Evolutionary conservation across 2,113 vertebrate genomes (phyloP), one percentile per base, ranked within the genome.

Genomic region (Caracal caracal): DNA sequence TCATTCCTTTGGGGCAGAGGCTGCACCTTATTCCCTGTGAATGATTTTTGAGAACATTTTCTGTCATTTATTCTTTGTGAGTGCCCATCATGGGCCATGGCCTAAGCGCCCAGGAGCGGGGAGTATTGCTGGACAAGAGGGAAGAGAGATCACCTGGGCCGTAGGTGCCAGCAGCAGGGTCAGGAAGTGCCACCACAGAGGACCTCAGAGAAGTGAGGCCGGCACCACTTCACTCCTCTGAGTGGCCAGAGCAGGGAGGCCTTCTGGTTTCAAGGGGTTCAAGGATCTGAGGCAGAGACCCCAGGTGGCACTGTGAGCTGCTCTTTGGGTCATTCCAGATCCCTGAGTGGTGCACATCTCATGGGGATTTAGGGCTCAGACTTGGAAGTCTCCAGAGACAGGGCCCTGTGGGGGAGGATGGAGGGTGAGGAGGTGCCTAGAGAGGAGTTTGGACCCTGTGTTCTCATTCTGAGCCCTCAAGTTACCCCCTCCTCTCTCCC

Each of bases 111-210:
- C 17, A 11, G 8, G 8, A 51, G 22, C 16, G 5, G 73, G 16
- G 40, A 2, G 40, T 43, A 19, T 51, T 20, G 7, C 33, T 26
- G 1, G 84, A 86, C 43, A 53, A 65, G 59, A 49, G 15, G 3
- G 1, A 11, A 8, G 4, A 68, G 68, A 68, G 35, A 3, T 0
- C 2, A 15, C 16, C 19, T 35, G 35, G 63, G 22, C 19, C 10
- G 8, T 5, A 3, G 6, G 33, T 26, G 13, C 35, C 49, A 81
- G 30, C 49, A 81, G 30, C 8, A 33, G n/a, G 24, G 47, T 65
- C 47, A n/a, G 49, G 37, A 90, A 10, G 35, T 4, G 24, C 3
- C 3, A 10, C 7, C 12, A 11, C 3, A 2, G 8, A n/a, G 15
- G 22, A 13, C 9, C 51, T 82, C n/a, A 37, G 30, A 28, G 22